Conservation (phyloP, 2,113 vertebrate genomes). For the Girardinichthys multiradiatus region DNA sequence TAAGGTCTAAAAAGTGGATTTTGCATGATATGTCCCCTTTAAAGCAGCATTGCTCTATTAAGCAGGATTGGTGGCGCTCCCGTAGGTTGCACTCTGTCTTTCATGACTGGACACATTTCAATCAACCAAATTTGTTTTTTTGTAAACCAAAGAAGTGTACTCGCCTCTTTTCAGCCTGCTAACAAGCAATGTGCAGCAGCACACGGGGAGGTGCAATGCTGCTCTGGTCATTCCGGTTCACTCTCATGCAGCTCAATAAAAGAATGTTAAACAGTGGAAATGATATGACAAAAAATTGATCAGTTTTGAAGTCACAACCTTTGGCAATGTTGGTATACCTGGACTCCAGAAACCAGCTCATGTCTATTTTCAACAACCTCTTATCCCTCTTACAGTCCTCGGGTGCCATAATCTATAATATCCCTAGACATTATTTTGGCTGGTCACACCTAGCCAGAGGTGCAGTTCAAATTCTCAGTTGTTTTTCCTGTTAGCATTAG, state of each 20-base stretch:
- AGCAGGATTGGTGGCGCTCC: no score
- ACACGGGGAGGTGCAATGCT: no score
- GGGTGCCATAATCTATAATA: constrained; percentile 15
- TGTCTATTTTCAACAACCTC: constrained; percentile 12
- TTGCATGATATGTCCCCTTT: no score
- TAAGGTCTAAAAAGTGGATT: no score
- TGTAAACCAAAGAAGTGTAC: no score
- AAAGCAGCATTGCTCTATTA: no score
- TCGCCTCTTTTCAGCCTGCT: no score
- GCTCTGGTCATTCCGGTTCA: background rate
- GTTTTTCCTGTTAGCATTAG: constrained; percentile 4
- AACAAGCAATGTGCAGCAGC: no score
- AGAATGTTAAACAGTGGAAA: background rate
- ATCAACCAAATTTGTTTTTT: no score
- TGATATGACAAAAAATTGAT: background rate
- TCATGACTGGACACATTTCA: no score
- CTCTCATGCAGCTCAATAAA: background rate
- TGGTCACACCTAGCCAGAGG: constrained; percentile 38
- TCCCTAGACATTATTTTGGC: constrained; percentile 31
- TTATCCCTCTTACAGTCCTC: constrained; percentile 5
- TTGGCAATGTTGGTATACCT: background rate
- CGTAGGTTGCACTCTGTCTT: no score
- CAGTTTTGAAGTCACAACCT: background rate
- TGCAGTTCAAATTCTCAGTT: background rate
- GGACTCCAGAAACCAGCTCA: background rate